Evolutionary conservation across 2,797 vertebrate genomes (phyloP).

Genomic region (Lithobates sylvaticus): DNA sequence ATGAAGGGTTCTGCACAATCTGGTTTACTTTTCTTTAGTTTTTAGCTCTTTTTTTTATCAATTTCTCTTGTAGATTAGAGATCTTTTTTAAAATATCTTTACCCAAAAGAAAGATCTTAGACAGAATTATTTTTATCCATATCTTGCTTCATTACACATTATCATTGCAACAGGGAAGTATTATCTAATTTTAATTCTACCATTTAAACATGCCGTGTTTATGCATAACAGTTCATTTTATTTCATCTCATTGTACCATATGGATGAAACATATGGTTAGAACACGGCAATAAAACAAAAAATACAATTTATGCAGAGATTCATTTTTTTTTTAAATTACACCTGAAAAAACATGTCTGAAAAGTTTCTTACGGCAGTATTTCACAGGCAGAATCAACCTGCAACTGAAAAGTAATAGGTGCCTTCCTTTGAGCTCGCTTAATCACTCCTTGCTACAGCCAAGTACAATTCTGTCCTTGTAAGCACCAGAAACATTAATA

Average conservation of each 20-base stretch:
- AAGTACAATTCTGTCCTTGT: not conserved
- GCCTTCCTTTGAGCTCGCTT: not conserved
- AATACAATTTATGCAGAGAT: not conserved
- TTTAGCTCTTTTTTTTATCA: no score
- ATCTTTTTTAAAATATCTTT: not conserved
- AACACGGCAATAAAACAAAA: not conserved
- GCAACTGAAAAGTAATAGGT: conserved; percentile 1
- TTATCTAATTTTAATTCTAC: conserved; percentile 4
- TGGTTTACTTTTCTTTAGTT: no score
- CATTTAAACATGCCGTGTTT: not conserved
- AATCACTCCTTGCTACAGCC: not conserved
- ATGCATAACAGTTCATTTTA: conserved; percentile 1
- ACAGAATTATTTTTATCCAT: not conserved
- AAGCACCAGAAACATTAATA: conserved; percentile 10
- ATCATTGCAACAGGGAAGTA: not conserved
- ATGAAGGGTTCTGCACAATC: no score
- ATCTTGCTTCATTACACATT: not conserved
- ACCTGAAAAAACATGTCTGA: not conserved
- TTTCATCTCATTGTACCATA: conserved; percentile 9
- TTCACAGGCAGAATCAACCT: conserved; percentile 17
- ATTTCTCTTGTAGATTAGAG: no score
- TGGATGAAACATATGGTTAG: conserved; percentile 25
- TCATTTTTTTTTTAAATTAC: not conserved
- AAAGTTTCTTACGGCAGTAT: conserved; percentile 14
- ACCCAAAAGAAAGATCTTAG: not conserved